These are phyloP conservation scores for Clinocottus analis DNA, from an alignment of 2,113 vertebrate species.

Conservation along the genomic window DNA sequence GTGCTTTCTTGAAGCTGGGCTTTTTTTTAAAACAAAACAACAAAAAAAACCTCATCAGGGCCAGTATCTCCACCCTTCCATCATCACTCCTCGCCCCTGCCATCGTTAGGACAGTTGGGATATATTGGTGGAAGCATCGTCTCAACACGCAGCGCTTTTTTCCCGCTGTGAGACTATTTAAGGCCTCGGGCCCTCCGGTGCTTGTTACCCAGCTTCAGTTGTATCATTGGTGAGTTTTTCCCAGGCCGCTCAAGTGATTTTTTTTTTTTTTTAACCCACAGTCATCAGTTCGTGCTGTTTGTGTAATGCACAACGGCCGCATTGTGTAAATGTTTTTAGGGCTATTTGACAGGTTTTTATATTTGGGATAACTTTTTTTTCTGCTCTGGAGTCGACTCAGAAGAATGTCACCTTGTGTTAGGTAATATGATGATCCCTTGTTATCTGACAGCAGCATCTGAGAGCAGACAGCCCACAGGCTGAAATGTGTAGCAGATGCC, in stretches of 20 bases:
- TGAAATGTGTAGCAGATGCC: constrained; percentile 1
- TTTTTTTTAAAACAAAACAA: too few species aligned
- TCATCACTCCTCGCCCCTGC: constrained; percentile 18
- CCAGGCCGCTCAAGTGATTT: constrained; percentile 38
- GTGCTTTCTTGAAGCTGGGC: constrained; percentile 25
- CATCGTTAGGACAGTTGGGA: constrained; percentile 15
- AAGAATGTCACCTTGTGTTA: constrained; percentile 28
- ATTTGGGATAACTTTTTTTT: constrained; percentile 7
- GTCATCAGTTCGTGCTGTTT: constrained; percentile 22
- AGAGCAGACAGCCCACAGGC: constrained; percentile 12
- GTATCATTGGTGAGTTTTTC: constrained; percentile 43
- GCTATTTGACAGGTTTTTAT: constrained; percentile 30
- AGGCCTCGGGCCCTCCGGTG: constrained; percentile 21
- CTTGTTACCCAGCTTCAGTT: constrained; percentile 47
- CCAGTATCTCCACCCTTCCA: constrained; percentile 23
- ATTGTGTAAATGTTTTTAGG: constrained; percentile 37
- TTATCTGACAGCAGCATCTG: constrained; percentile 25
- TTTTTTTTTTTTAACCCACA: too few species aligned
- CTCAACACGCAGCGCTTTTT: constrained; percentile 43
- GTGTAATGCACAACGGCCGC: not conserved
- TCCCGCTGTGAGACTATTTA: constrained; percentile 34
- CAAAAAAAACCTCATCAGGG: constrained; percentile 32
- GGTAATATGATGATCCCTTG: constrained; percentile 27
- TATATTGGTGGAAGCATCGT: constrained; percentile 35
- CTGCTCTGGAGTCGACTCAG: constrained; percentile 24